Evolutionary conservation across 1,140 invertebrate genomes (phyloP).

Genomic region (Copidosoma floridanum): DNA sequence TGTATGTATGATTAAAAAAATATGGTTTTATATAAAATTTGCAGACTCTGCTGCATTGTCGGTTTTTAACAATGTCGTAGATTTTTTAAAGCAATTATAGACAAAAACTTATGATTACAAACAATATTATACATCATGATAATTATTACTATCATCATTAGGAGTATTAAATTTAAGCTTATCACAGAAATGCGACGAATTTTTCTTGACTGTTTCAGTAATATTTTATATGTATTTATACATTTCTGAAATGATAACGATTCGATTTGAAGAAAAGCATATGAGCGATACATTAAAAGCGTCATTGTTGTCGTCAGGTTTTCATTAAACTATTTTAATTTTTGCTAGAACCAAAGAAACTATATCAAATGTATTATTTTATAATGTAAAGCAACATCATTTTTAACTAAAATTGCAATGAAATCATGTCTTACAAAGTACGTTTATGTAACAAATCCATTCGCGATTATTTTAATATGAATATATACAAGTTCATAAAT

Average conservation of each 20-base stretch:
- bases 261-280: slow-evolving; percentile 13
- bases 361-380: slow-evolving; percentile 18
- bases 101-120: no score
- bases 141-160: slow-evolving; percentile 2
- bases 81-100: slow-evolving; percentile 14
- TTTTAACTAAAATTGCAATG: background rate
- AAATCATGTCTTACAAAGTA: slow-evolving; percentile 5
- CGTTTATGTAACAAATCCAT: slow-evolving; percentile 4
- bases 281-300: slow-evolving; percentile 14
- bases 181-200: background rate
- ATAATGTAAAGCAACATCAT: background rate
- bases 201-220: slow-evolving; percentile 9
- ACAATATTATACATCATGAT: slow-evolving; percentile 1
- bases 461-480: slow-evolving; percentile 4
- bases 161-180: background rate
- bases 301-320: slow-evolving; percentile 13
- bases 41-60: no score
- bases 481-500: slow-evolving; percentile 5
- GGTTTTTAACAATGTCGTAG: slow-evolving; percentile 17
- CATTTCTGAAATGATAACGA: slow-evolving; percentile 16
- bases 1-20: slow-evolving; percentile 12
- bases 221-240: slow-evolving; percentile 25
- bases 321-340: slow-evolving; percentile 19
- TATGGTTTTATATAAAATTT: slow-evolving; percentile 20
- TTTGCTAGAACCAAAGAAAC: slow-evolving; percentile 28